A percentile compares a stretch with the other conserved stretches of the same genome.
Conservation (phyloP, 2,113 vertebrate species). For the Ageneiosus marmoratus region DNA sequence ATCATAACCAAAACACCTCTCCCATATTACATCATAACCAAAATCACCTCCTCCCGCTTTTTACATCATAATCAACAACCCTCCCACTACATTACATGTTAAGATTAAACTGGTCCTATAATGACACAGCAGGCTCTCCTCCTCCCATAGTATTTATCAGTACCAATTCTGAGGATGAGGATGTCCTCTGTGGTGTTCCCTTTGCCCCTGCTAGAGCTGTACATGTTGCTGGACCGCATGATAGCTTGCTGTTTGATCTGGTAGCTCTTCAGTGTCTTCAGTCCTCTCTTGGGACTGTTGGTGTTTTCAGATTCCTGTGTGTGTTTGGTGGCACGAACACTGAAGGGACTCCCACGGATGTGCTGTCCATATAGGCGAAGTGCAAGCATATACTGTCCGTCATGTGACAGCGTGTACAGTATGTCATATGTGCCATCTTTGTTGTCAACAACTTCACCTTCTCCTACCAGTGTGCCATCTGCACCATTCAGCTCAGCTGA, state of each 20-base stretch:
- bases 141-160: constrained; percentile 15
- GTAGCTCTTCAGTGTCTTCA: constrained; percentile 88
- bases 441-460: constrained; percentile 91
- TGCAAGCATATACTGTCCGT: constrained; percentile 86
- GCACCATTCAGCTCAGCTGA: constrained; percentile 84
- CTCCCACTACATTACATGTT: not conserved
- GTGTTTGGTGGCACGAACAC: constrained; percentile 85
- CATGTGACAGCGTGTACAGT: constrained; percentile 86
- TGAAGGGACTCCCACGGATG: constrained; percentile 94
- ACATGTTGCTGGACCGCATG: constrained; percentile 93
- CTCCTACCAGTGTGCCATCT: constrained; percentile 78
- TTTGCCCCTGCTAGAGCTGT: constrained; percentile 93
- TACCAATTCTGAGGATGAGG: constrained; percentile 92
- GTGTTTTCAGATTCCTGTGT: constrained; percentile 82
- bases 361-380: constrained; percentile 91
- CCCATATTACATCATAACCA: not conserved
- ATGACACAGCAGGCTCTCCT: not conserved
- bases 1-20: not conserved
- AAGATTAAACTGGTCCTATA: not conserved
- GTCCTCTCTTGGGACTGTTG: constrained; percentile 86
- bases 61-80: not conserved
- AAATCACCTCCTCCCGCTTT: not conserved
- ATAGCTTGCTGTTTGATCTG: constrained; percentile 92
- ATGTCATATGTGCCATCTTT: constrained; percentile 97
- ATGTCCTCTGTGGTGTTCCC: constrained; percentile 96